Base-by-base conservation (phyloP, 1,140 invertebrate species). In the Lepidostoma basale region DNA sequence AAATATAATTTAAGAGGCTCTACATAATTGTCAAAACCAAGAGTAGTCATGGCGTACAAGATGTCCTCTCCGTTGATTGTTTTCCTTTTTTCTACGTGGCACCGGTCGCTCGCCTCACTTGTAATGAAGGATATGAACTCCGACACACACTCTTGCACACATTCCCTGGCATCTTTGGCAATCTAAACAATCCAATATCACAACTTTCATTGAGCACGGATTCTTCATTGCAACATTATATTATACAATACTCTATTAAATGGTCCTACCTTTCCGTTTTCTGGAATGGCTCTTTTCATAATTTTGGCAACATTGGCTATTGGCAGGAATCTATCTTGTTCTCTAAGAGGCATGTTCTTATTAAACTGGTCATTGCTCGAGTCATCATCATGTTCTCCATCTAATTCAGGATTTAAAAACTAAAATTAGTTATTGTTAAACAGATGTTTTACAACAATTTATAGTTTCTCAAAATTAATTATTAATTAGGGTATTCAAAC, bases 71-170 rank as follows among this genome's bases (percentile, higher is more conserved):
- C 98, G 75, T 99, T 99, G 20, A 99, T 99, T 1, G 98, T 99
- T 85, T 99, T 99, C 25, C 98, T 83, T 80, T 99, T 99, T 78
- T 99, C 98, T 82, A 97, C 91, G 74, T 97, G 93, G 83, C 96
- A 98, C 22, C 96, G 83, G 76, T 98, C 96, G 78, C 95, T 96
- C 0, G 96, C 96, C 85, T 99, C 98, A 76, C 95, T 98, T 0
- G 98, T 99, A 47, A 99, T 97, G 77, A 99, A 99, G 72, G 96
- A 98, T 75, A 99, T 98, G 77, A 99, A 99, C 78, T 99, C 98
- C 0, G 96, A 98, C 33, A 99, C 97, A 85, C 98, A 99, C 82
- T 99, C 98, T 82, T 99, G 98, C 16, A 99, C 95, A 85, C 97
- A 99, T 84, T 99, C 98, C 73, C 98, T 88, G 0, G 98, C 97